Conservation (phyloP, 2,888 invertebrate genomes). For the Tachina grossa region DNA sequence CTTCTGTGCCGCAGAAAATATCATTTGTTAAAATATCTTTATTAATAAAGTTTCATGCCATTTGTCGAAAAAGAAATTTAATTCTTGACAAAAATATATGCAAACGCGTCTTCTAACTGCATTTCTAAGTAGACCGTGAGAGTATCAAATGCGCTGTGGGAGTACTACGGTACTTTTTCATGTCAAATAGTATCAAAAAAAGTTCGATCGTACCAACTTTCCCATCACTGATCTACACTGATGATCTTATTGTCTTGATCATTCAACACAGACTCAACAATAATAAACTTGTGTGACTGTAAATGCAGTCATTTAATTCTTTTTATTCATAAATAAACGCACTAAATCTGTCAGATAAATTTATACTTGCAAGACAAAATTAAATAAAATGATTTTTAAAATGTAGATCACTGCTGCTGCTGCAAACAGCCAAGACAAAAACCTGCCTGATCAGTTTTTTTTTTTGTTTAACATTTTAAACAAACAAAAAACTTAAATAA, state of each 20-base stretch:
- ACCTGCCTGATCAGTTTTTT: constrained; percentile 42
- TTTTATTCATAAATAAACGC: constrained; percentile 44
- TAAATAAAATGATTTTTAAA: constrained; percentile 8
- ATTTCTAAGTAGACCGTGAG: too few species aligned
- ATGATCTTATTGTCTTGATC: constrained; percentile 39
- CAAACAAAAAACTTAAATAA: background rate
- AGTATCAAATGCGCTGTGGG: too few species aligned
- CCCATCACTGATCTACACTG: too few species aligned
- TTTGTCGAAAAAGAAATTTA: too few species aligned
- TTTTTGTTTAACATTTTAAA: background rate
- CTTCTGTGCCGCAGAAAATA: too few species aligned
- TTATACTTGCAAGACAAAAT: constrained; percentile 40
- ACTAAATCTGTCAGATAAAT: constrained; percentile 65
- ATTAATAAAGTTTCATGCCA: too few species aligned
- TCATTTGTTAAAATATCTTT: too few species aligned
- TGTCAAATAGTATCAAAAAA: too few species aligned
- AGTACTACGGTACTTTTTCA: too few species aligned
- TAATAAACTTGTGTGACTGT: constrained; percentile 15
- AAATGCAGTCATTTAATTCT: constrained; percentile 11
- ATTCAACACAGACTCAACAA: constrained; percentile 11
- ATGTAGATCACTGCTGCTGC: constrained; percentile 35
- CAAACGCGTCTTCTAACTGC: too few species aligned
- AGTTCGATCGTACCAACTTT: too few species aligned
- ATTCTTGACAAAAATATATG: too few species aligned
- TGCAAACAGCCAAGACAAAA: constrained; percentile 32